Evolutionary conservation across 2,888 invertebrate genomes (phyloP).

Genomic region (Allolobophora icterica): DNA sequence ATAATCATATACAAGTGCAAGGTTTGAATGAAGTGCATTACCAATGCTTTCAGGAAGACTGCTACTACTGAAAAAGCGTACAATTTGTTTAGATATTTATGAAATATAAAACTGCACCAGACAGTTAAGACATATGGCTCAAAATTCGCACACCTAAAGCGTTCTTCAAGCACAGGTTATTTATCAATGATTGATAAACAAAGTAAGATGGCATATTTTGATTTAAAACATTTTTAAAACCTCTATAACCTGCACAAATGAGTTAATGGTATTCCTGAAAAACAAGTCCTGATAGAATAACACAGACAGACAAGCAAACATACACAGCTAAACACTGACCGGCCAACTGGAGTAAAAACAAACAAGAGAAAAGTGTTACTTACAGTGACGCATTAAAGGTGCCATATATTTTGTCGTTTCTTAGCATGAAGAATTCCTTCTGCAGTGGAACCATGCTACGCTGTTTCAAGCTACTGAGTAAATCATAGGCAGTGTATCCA

Average conservation of each 20-base stretch:
- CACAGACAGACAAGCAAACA: neutral
- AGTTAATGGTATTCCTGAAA: neutral
- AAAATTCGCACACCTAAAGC: too few species aligned
- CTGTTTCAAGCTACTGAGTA: neutral
- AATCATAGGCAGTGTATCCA: neutral
- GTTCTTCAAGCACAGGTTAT: neutral
- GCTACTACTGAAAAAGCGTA: neutral
- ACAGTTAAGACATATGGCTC: neutral
- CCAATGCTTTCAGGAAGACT: too few species aligned
- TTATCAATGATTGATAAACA: neutral
- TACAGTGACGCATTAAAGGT: neutral
- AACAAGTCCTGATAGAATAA: neutral
- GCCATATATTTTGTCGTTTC: neutral
- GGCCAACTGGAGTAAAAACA: neutral
- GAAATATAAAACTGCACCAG: neutral
- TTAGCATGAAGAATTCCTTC: slow-evolving; percentile 18
- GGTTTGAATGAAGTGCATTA: too few species aligned
- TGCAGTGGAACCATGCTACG: neutral
- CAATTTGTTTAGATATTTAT: neutral
- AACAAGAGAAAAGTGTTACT: neutral
- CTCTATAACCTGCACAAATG: neutral
- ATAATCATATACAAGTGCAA: neutral
- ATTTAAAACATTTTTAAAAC: neutral
- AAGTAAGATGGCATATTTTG: neutral
- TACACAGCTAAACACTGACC: neutral